These are phyloP conservation scores for Oryzaephilus surinamensis DNA, from an alignment of 1,140 invertebrate species.

Conservation along the genomic window DNA sequence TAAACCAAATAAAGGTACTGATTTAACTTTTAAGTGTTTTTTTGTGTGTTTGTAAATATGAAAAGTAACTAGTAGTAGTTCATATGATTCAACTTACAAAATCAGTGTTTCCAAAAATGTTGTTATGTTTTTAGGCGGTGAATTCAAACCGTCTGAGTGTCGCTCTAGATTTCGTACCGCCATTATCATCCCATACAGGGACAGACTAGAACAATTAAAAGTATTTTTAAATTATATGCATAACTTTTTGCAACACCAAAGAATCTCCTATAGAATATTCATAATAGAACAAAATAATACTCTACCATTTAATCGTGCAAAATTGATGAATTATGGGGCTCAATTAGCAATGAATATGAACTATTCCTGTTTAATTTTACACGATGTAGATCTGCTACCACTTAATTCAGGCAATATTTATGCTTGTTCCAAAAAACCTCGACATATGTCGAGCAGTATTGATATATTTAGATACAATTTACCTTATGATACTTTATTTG, in stretches of 20 bases:
- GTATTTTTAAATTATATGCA: constrained; percentile 83
- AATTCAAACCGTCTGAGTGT: constrained; percentile 63
- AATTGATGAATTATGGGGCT: constrained; percentile 89
- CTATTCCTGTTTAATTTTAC: constrained; percentile 85
- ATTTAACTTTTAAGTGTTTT: not conserved
- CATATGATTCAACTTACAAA: not conserved
- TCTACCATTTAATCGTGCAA: constrained; percentile 82
- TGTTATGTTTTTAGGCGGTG: constrained; percentile 55
- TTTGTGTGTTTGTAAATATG: not conserved
- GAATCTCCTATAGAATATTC: constrained; percentile 72
- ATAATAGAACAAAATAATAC: constrained; percentile 77
- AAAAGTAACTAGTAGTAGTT: not conserved
- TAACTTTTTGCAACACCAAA: constrained; percentile 76
- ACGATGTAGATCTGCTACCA: constrained; percentile 91
- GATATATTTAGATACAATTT: constrained; percentile 76
- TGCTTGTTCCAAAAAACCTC: constrained; percentile 73
- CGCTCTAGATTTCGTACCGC: constrained; percentile 66
- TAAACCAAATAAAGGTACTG: constrained; percentile 13
- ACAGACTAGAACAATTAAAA: constrained; percentile 67
- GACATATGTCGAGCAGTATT: constrained; percentile 87
- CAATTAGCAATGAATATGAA: constrained; percentile 57
- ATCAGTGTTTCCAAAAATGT: constrained; percentile 5
- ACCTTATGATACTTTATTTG: constrained; percentile 62
- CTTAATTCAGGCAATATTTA: constrained; percentile 84
- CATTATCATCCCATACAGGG: constrained; percentile 80